phyloP scores from a whole-genome alignment of 2,888 invertebrate genomes.

The Folsomia candida region DNA sequence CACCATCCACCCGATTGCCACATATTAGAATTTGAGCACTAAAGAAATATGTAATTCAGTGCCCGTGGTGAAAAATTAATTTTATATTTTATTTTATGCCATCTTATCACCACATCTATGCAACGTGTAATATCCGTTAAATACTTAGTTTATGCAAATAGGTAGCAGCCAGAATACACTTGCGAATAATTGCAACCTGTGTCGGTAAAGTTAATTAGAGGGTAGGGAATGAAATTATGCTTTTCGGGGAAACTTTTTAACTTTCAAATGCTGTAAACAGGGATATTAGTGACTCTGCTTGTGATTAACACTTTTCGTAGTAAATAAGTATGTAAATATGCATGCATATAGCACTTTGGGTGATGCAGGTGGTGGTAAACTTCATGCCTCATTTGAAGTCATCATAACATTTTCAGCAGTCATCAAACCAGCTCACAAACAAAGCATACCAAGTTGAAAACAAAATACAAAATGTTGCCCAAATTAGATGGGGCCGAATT shows the following conservation, averaged over 20 bases:
- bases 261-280: slow-evolving; percentile 17
- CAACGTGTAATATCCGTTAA: not conserved
- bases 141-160: slow-evolving; percentile 11
- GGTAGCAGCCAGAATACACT: slow-evolving; percentile 3
- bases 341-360: not conserved
- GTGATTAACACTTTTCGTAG: slow-evolving; percentile 15
- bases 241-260: slow-evolving; percentile 8
- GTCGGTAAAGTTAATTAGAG: slow-evolving; percentile 14
- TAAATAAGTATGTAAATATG: too few species aligned
- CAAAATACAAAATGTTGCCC: slow-evolving; percentile 7
- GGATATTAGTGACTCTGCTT: not conserved
- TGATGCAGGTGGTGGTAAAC: slow-evolving; percentile 6
- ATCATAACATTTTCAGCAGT: slow-evolving; percentile 10
- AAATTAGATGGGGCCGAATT: slow-evolving; percentile 12
- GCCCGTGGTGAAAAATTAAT: slow-evolving; percentile 4
- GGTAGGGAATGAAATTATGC: slow-evolving; percentile 13
- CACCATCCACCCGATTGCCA: not conserved
- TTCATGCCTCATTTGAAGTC: slow-evolving; percentile 21
- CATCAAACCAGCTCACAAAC: slow-evolving; percentile 13
- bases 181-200: slow-evolving; percentile 16
- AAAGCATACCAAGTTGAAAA: slow-evolving; percentile 1
- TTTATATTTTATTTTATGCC: not conserved
- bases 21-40: not conserved
- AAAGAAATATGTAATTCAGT: not conserved
- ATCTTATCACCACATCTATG: slow-evolving; percentile 1